These are phyloP conservation scores for Prolemur simus DNA, from an alignment of 2,113 vertebrate genomes.

Conservation along the genomic window DNA sequence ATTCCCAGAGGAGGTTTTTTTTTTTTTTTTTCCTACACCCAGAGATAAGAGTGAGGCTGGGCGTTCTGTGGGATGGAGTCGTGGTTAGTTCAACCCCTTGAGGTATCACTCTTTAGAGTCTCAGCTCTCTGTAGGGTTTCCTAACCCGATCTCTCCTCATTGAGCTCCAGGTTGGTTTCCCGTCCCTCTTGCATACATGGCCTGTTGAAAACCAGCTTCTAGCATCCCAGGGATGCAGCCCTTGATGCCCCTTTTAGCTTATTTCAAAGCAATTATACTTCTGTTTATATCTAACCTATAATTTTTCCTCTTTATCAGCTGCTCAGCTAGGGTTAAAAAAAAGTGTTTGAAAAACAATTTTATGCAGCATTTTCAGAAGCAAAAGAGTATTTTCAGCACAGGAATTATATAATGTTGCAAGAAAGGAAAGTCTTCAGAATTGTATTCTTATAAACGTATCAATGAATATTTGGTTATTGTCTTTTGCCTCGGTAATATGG, in stretches of 20 bases:
- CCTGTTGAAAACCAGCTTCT: neutral
- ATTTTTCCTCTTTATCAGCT: neutral
- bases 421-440: neutral
- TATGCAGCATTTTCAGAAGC: neutral
- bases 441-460: neutral
- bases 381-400: neutral
- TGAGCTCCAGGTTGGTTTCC: neutral
- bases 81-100: fast-evolving
- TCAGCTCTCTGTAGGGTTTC: neutral
- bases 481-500: neutral
- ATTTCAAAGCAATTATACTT: neutral
- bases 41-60: neutral
- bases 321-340: neutral
- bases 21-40: neutral
- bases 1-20: neutral
- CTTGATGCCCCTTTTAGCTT: neutral
- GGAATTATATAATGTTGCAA: neutral
- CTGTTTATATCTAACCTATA: neutral
- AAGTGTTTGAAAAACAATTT: neutral
- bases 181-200: neutral
- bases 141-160: neutral
- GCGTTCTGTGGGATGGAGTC: neutral
- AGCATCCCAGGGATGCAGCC: neutral
- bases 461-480: neutral
- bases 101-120: neutral